Evolutionary conservation across 2,888 invertebrate species (phyloP).

Genomic region (Biston stratarius): DNA sequence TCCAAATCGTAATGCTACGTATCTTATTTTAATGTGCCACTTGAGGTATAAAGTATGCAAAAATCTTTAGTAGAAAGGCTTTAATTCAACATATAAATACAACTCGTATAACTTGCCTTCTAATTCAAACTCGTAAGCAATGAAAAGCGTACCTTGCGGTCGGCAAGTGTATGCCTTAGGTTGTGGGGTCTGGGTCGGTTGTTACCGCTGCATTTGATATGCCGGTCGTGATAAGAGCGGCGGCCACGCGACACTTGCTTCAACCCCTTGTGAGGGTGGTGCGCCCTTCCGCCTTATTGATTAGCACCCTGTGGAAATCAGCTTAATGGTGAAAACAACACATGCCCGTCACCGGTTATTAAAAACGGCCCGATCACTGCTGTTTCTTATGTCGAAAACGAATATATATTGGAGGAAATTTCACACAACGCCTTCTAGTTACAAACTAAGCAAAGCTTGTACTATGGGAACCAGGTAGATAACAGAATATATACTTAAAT

Average conservation of each 20-base stretch:
- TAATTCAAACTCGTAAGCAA: slow-evolving; percentile 40
- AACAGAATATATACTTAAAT: no score
- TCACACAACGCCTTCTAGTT: no score
- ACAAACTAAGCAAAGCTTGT: no score
- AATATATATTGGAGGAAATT: not conserved
- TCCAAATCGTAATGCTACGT: no score
- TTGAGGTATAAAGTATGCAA: not conserved
- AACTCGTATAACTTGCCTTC: slow-evolving; percentile 37
- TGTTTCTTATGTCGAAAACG: not conserved
- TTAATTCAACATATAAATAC: slow-evolving; percentile 18
- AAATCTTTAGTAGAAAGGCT: not conserved
- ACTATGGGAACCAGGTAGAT: no score
- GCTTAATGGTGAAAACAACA: slow-evolving; percentile 68
- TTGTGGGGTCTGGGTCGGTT: slow-evolving; percentile 63
- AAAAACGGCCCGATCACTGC: slow-evolving; percentile 41
- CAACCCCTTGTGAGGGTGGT: slow-evolving; percentile 81
- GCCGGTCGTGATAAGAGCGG: slow-evolving; percentile 76
- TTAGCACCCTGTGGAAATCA: slow-evolving; percentile 75
- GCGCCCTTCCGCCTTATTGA: slow-evolving; percentile 84
- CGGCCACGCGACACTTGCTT: slow-evolving; percentile 81
- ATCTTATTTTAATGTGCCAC: no score
- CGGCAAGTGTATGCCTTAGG: slow-evolving; percentile 41
- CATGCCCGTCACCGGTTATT: slow-evolving; percentile 53
- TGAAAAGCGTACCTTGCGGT: slow-evolving; percentile 45
- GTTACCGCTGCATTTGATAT: slow-evolving; percentile 80